Conservation (phyloP, 2,888 invertebrate genomes). For the Myathropa florea region DNA sequence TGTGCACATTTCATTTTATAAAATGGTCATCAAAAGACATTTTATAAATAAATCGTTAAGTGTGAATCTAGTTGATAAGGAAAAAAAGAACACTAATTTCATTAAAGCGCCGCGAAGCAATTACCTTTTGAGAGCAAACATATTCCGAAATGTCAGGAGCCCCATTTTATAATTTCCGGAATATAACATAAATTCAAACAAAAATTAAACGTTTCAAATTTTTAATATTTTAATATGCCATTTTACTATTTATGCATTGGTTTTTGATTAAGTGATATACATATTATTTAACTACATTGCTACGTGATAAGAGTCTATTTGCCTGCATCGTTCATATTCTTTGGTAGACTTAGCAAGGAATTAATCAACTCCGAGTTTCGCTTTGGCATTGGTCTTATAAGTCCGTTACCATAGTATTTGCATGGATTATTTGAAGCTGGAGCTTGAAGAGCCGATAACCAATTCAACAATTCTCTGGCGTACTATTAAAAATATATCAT, state of each 20-base stretch:
- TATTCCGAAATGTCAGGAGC: no score
- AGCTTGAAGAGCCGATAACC: conserved; percentile 76
- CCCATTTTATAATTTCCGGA: no score
- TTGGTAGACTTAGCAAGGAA: conserved; percentile 88
- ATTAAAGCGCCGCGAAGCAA: no score
- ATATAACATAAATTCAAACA: no score
- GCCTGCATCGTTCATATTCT: conserved; percentile 88
- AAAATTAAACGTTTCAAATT: not conserved
- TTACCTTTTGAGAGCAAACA: no score
- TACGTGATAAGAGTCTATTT: conserved; percentile 79
- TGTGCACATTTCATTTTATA: no score
- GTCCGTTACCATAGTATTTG: conserved; percentile 74
- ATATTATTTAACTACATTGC: conserved; percentile 13
- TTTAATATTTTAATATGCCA: not conserved
- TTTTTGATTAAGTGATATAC: not conserved
- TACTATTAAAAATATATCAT: conserved; percentile 72
- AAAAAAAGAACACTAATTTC: no score
- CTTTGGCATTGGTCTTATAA: conserved; percentile 81
- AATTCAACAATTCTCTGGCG: conserved; percentile 77
- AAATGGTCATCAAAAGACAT: no score
- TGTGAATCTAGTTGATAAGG: no score
- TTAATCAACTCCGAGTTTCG: conserved; percentile 88
- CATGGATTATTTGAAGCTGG: conserved; percentile 73
- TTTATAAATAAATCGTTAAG: no score
- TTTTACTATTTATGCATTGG: conserved; percentile 1